Base-by-base conservation (phyloP, 2,113 vertebrate species). In the Cyrtonyx montezumae region DNA sequence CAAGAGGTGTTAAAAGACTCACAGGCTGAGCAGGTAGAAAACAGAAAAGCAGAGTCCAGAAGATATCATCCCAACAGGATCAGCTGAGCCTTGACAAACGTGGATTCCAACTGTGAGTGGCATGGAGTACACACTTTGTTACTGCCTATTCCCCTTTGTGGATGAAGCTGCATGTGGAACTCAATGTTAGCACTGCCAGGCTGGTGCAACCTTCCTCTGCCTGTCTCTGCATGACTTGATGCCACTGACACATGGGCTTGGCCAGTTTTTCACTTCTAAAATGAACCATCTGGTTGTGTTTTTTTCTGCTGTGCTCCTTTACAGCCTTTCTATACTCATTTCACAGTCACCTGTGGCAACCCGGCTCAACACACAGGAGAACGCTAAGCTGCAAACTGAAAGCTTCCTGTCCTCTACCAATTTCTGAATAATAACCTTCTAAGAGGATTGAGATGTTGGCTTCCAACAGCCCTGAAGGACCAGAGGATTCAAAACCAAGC, bases 1-100 rank as follows among this genome's bases (percentile, higher is more conserved):
- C 92, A 95, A 94, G 88, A 95, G 85, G 73, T 85, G 56, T 93
- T 95, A 94, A 96, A 85, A 2, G 14, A 95, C 85, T 95, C 93
- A 76, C 68, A 91, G 93, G 62, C 73, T 91, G 75, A 95, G 91
- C 67, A 87, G 91, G 90, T 88, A 96, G 85, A 90, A 88, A 95
- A 95, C 68, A 85, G 79, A 80, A 17, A 25, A 26, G 36, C 82
- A 20, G 55, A 91, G 71, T 90, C 82, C 79, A 77, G 76, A 95
- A 93, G 34, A 94, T 90, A 86, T 79, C 88, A 85, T 40, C 70
- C 71, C 83, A 79, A 74, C 59, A 91, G 93, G 90, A 96, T 93
- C 94, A 92, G 95, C 90, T 90, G 90, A 96, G 94, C 79, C 85
- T 43, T 90, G 90, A 93, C 91, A 90, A 67, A 76, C 85, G 85